Percentiles rank a stretch among this genome's conserved stretches.
phyloP scores from a whole-genome alignment of 2,113 vertebrate genomes.

The Mastomys coucha region DNA sequence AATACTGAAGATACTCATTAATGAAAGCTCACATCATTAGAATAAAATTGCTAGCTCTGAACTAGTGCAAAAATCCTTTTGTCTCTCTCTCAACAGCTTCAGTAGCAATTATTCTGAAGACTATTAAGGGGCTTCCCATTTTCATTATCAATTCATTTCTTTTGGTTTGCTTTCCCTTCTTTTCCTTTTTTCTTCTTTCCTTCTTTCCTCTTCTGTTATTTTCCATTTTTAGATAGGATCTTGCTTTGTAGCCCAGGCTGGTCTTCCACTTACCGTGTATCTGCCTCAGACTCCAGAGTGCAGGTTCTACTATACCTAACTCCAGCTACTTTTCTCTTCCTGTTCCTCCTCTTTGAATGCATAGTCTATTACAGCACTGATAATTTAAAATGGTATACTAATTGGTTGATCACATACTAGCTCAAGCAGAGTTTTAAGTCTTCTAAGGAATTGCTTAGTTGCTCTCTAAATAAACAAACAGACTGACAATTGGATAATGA shows the following conservation, averaged over 20 bases:
- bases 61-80: neutral
- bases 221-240: neutral
- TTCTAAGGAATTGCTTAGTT: neutral
- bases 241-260: neutral
- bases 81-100: neutral
- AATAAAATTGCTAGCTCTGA: neutral
- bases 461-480: neutral
- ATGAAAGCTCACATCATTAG: neutral
- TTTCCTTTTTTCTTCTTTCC: neutral
- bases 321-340: no score
- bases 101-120: neutral
- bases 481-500: neutral
- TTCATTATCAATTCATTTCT: neutral
- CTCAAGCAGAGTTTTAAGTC: neutral
- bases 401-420: neutral
- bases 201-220: neutral
- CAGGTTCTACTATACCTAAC: rapidly evolving
- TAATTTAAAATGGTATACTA: neutral
- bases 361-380: neutral
- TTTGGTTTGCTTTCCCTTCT: neutral
- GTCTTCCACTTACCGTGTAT: neutral
- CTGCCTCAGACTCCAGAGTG: neutral
- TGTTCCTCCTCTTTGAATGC: neutral
- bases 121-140: neutral
- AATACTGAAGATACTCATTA: neutral